Evolutionary conservation across 2,113 vertebrate species (phyloP).

Genomic region (Laticauda colubrina): DNA sequence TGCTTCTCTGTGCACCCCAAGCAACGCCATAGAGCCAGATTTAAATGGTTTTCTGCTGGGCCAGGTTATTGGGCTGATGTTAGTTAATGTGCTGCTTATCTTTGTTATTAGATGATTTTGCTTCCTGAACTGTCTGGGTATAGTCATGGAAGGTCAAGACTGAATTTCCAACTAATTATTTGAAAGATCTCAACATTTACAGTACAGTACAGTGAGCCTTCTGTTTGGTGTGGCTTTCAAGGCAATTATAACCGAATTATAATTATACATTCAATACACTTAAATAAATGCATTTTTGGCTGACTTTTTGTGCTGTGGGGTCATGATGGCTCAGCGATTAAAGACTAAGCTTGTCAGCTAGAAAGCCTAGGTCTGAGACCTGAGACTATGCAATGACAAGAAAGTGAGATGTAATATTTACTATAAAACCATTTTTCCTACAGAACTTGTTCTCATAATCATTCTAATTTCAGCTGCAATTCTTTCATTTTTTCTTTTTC

Average conservation of each 20-base stretch:
- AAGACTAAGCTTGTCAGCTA: neutral
- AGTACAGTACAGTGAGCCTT: neutral
- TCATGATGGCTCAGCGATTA: neutral
- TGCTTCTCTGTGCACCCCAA: too few species aligned
- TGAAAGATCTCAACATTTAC: neutral
- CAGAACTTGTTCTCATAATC: neutral
- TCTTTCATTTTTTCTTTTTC: neutral
- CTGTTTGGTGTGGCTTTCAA: neutral
- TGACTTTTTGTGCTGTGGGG: neutral
- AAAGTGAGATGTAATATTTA: neutral
- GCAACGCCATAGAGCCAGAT: too few species aligned
- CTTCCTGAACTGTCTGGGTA: neutral
- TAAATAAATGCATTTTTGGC: neutral
- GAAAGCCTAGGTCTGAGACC: neutral
- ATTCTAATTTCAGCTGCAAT: neutral
- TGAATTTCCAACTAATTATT: neutral
- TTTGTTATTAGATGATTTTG: neutral
- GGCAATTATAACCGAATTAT: neutral
- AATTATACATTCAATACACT: neutral
- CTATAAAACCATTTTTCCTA: neutral
- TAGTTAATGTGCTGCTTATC: neutral
- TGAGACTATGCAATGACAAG: neutral
- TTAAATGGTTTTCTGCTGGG: too few species aligned
- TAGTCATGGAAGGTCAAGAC: neutral
- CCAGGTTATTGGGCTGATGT: too few species aligned